Conservation (phyloP, 2,113 vertebrate genomes). For the Suricata suricatta region DNA sequence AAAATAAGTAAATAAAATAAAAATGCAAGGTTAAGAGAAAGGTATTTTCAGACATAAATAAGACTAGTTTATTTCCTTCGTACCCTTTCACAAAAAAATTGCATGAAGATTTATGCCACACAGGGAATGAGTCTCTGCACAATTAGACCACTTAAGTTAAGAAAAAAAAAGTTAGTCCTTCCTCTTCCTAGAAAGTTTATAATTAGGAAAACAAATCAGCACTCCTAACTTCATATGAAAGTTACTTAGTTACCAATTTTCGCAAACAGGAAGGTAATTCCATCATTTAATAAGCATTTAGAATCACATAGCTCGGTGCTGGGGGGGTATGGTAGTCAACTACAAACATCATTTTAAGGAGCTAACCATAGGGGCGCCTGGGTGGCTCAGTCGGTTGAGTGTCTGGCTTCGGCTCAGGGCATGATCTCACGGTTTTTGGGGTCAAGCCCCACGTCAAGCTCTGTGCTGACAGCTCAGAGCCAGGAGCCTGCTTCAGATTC, state of each 20-base stretch:
- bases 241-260: neutral
- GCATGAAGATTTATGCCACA: neutral
- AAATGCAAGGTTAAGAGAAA: neutral
- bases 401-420: too few relatives aligned
- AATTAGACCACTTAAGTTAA: neutral
- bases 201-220: neutral
- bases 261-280: neutral
- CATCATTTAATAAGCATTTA: neutral
- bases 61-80: neutral
- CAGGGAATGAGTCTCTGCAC: accelerated
- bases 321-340: neutral
- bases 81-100: neutral
- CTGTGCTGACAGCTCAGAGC: too few relatives aligned
- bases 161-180: neutral
- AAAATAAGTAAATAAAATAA: too few relatives aligned
- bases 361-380: neutral
- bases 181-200: neutral
- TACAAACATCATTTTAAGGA: neutral
- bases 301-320: neutral
- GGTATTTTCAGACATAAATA: conserved; percentile 6
- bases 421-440: too few relatives aligned
- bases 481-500: too few relatives aligned
- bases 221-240: neutral
- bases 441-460: too few relatives aligned
- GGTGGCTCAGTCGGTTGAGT: too few relatives aligned